phyloP scores from a whole-genome alignment of 2,797 vertebrate genomes.

The Peromyscus attwateri region DNA sequence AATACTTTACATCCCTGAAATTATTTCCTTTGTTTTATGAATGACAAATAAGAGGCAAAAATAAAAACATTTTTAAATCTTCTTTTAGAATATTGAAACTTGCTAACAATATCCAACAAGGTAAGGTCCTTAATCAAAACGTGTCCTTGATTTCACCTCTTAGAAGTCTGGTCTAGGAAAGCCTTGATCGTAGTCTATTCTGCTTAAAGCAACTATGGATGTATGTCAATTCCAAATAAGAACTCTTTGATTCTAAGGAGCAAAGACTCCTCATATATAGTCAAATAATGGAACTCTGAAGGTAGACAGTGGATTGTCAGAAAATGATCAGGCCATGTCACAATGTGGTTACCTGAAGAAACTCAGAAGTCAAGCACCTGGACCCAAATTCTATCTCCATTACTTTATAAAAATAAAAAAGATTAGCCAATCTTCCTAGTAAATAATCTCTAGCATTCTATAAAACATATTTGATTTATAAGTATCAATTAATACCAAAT shows the following conservation, averaged over 20 bases:
- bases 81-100: constrained; percentile 34
- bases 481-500: constrained; percentile 6
- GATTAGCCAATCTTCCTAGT: neutral
- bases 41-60: neutral
- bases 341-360: neutral
- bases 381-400: neutral
- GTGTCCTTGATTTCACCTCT: neutral
- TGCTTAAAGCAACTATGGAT: neutral
- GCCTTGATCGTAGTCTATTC: neutral
- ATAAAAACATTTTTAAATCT: neutral
- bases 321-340: neutral
- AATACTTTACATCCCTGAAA: neutral
- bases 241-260: neutral
- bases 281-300: neutral
- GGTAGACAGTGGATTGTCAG: neutral
- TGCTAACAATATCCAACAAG: neutral
- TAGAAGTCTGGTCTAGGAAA: neutral
- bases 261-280: neutral
- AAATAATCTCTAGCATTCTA: neutral
- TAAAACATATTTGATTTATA: neutral
- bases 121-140: neutral
- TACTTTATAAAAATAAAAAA: neutral
- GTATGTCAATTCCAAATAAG: neutral
- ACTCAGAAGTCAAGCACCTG: neutral
- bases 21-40: neutral